A percentile compares a stretch with the other conserved stretches of the same genome.
These are phyloP conservation scores for Polyodon spathula DNA, from an alignment of 2,113 vertebrate species.

Conservation along the genomic window DNA sequence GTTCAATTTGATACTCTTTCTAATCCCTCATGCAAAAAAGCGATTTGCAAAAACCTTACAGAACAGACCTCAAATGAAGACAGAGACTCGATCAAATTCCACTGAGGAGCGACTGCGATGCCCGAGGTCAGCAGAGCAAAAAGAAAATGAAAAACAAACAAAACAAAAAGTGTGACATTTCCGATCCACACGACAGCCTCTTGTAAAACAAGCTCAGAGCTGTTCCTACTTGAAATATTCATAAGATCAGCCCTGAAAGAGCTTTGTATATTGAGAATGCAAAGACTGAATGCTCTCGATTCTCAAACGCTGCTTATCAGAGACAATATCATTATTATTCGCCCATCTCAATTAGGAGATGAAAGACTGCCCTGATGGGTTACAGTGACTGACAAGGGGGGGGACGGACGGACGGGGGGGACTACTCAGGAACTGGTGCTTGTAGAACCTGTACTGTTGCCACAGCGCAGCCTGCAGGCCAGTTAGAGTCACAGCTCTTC, in stretches of 20 bases:
- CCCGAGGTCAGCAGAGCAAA: background rate
- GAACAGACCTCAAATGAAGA: too few relatives aligned
- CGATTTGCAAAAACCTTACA: too few relatives aligned
- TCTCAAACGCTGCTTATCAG: conserved; percentile 54
- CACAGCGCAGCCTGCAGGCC: too few relatives aligned
- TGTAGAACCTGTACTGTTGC: too few relatives aligned
- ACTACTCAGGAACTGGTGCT: conserved; percentile 2
- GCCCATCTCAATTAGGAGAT: conserved; percentile 59
- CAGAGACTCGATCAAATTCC: too few relatives aligned
- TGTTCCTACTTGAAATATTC: conserved; percentile 58
- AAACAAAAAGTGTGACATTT: background rate
- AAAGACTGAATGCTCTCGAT: conserved; percentile 52
- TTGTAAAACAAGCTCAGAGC: background rate
- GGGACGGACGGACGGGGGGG: too few relatives aligned
- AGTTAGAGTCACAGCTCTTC: too few relatives aligned
- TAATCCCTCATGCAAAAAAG: too few relatives aligned
- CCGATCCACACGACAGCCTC: conserved; percentile 37
- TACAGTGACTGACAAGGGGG: conserved; percentile 2
- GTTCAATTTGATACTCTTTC: too few relatives aligned
- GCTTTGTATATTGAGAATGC: conserved; percentile 45
- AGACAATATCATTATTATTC: conserved; percentile 56
- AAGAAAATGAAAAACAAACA: background rate
- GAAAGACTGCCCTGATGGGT: conserved; percentile 27
- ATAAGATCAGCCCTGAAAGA: conserved; percentile 58
- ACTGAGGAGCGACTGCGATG: background rate